Evolutionary conservation across 2,797 vertebrate species (phyloP).

Genomic region (Tapera naevia): DNA sequence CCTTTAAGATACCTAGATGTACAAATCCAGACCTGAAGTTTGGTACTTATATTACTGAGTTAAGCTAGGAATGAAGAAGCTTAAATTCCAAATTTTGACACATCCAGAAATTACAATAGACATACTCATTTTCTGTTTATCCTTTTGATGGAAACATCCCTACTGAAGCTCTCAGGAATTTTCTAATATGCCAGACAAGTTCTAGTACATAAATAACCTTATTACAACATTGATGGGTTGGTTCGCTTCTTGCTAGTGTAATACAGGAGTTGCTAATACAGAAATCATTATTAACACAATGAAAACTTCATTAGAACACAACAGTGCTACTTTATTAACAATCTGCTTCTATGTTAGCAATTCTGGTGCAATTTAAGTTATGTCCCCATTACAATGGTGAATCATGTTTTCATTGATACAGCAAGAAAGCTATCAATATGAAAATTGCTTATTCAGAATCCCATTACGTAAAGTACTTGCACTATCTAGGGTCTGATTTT

Average conservation of each 20-base stretch:
- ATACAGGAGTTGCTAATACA: not conserved
- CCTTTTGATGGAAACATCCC: not conserved
- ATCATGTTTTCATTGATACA: conserved; percentile 62
- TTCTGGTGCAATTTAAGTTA: conserved; percentile 60
- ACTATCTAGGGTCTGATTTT: conserved; percentile 18
- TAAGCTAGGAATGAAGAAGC: not conserved
- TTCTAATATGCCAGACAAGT: not conserved
- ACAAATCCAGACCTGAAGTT: not conserved
- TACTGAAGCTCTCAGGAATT: not conserved
- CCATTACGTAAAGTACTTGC: conserved; percentile 32
- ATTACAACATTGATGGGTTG: not conserved
- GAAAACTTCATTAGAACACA: conserved; percentile 5
- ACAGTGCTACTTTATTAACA: conserved; percentile 51
- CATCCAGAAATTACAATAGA: not conserved
- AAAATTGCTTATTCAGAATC: conserved; percentile 60
- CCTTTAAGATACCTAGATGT: not conserved
- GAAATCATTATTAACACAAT: conserved; percentile 33
- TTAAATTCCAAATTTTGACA: not conserved
- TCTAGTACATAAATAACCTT: not conserved
- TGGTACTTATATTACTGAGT: not conserved
- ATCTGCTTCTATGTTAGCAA: conserved; percentile 2
- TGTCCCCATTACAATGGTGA: conserved; percentile 19
- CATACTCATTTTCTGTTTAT: not conserved
- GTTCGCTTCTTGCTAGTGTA: not conserved
- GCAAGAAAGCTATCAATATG: conserved; percentile 59